These are phyloP conservation scores for Dipodomys spectabilis DNA, from an alignment of 2,113 vertebrate genomes.

Conservation along the genomic window DNA sequence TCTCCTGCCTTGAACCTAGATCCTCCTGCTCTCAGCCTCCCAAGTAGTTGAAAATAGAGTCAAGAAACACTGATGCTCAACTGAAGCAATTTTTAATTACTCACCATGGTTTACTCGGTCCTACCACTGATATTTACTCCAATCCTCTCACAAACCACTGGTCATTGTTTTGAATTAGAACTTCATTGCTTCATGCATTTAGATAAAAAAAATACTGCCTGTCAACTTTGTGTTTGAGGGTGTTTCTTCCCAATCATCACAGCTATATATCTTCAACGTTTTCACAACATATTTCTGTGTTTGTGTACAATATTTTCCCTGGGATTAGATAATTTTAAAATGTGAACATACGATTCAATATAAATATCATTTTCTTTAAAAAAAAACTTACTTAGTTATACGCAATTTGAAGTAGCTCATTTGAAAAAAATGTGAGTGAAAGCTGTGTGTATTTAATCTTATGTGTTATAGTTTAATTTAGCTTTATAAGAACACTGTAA, in stretches of 20 bases:
- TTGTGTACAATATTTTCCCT: constrained; percentile 1
- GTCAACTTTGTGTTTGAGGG: neutral
- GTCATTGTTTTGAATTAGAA: neutral
- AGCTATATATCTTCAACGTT: constrained; percentile 20
- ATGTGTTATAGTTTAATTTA: neutral
- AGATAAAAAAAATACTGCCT: neutral
- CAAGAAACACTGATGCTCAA: no score
- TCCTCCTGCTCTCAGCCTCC: no score
- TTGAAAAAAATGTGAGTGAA: neutral
- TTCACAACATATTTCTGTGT: neutral
- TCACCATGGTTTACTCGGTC: neutral
- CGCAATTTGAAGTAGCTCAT: neutral
- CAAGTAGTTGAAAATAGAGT: no score
- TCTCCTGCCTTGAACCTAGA: no score
- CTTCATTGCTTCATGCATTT: neutral
- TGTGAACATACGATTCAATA: constrained; percentile 27
- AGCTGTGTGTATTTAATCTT: neutral
- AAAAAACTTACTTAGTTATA: constrained; percentile 39
- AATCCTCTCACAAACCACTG: neutral
- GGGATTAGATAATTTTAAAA: constrained; percentile 52
- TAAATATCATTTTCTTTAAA: constrained; percentile 26
- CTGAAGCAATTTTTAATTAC: no score
- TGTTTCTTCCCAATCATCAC: neutral
- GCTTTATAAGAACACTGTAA: neutral
- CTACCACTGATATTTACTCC: neutral